Conservation (phyloP, 1,140 invertebrate genomes). For the Gonatopus flavifemur region DNA sequence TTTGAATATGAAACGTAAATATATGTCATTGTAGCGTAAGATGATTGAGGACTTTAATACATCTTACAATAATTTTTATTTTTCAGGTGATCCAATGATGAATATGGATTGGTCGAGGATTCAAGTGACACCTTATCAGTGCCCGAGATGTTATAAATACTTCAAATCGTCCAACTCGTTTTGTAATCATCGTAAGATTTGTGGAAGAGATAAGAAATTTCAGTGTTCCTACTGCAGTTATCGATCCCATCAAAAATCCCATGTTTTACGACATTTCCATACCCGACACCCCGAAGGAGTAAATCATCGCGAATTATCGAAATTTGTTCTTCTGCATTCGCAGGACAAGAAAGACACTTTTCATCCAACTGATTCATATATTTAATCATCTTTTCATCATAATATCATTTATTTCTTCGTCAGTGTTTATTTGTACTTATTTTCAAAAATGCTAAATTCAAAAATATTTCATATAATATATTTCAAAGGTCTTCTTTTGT, state of each 20-base stretch:
- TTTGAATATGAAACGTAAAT: too few relatives aligned
- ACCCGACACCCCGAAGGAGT: conserved; percentile 51
- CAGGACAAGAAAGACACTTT: too few relatives aligned
- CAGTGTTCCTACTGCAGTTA: conserved; percentile 53
- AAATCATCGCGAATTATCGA: too few relatives aligned
- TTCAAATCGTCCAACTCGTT: conserved; percentile 28
- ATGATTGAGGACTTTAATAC: conserved; percentile 29
- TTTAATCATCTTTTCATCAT: too few relatives aligned
- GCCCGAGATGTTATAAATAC: conserved; percentile 32
- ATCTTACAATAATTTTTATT: conserved; percentile 27
- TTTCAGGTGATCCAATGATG: conserved; percentile 38
- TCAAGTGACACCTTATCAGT: conserved; percentile 24
- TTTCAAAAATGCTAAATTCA: too few relatives aligned
- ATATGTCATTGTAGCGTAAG: background rate
- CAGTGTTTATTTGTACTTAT: too few relatives aligned
- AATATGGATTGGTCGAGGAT: background rate
- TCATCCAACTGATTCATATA: too few relatives aligned
- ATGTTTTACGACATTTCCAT: conserved; percentile 52
- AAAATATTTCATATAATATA: too few relatives aligned
- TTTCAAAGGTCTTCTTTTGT: too few relatives aligned
- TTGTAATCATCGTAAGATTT: conserved; percentile 27
- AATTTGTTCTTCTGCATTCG: too few relatives aligned
- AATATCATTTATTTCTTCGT: too few relatives aligned
- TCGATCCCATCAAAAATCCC: conserved; percentile 56
- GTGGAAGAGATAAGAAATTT: conserved; percentile 58